Evolutionary conservation across 2,113 vertebrate genomes (phyloP), one percentile per base, ranked within the genome.

Genomic region (Myiopsitta monachus): DNA sequence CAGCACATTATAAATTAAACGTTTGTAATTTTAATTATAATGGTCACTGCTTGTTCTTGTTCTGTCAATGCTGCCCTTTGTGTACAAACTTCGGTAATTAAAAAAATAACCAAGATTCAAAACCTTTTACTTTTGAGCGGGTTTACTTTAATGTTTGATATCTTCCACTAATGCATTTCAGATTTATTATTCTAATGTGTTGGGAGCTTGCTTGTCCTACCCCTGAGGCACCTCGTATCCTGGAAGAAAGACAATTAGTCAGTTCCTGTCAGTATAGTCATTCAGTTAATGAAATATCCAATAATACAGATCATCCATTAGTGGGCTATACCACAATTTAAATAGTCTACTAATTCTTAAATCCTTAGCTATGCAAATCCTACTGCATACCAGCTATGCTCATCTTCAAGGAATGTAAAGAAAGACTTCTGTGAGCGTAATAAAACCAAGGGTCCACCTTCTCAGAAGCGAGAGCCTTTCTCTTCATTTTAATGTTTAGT

Each of bases 251-350:
- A 39, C 46, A 84, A 62, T 64, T 39, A 44, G 43, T 22, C 46
- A 82, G 21, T 68, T 94, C 67, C 79, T 79, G 18, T 62, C 55
- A 52, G 52, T 55, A 19, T 0, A 73, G 44, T 47, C 15, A 73
- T 49, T 84, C 73, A 66, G 39, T 52, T 89, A 95, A 95, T 84
- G 46, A 95, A 95, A 47, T 79, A 95, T 3, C 91, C 76, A 82
- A 77, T 90, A 79, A 76, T 10, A 73, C 18, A 41, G 26, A 30
- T 75, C 23, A 68, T 36, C 66, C 81, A 89, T 76, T 82, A 91
- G 76, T 46, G 67, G 66, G 36, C 27, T 77, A 11, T 21, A 72
- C 47, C 39, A 31, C 84, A 68, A 38, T 47, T 75, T 55, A 63
- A 75, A 68, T 72, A 76, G 16, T 27, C 27, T 55, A 41, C 39